Evolutionary conservation across 2,888 invertebrate species (phyloP).

Genomic region (Escarpia spicata): DNA sequence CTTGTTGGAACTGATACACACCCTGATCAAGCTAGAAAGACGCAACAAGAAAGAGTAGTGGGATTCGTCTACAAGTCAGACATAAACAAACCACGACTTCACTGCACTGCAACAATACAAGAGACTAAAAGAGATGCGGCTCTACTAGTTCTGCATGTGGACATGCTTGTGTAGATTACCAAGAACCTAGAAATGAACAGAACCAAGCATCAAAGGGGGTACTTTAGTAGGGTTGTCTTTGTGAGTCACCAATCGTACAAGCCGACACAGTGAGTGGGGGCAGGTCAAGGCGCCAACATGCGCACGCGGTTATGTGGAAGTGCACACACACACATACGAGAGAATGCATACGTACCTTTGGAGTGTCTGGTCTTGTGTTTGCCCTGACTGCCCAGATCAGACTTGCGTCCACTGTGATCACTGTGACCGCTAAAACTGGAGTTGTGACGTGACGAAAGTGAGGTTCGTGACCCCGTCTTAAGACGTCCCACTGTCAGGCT

Average conservation of each 20-base stretch:
- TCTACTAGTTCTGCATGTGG: neutral
- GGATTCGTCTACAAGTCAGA: neutral
- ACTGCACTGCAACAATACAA: neutral
- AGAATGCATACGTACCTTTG: neutral
- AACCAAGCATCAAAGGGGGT: neutral
- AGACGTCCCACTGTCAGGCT: constrained; percentile 86
- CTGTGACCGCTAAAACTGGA: constrained; percentile 49
- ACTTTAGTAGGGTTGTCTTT: neutral
- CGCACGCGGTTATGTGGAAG: neutral
- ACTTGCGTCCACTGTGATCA: neutral
- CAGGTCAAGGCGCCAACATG: neutral
- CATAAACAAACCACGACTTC: neutral
- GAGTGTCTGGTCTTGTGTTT: neutral
- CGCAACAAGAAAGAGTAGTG: neutral
- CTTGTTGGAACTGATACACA: neutral
- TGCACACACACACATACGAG: neutral
- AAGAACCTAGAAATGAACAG: constrained; percentile 3
- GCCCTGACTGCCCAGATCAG: neutral
- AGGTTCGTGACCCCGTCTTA: constrained; percentile 71
- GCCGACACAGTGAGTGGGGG: neutral
- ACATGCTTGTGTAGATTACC: neutral
- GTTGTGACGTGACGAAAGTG: constrained; percentile 55
- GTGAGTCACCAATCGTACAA: neutral
- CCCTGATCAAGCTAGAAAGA: neutral
- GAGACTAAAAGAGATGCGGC: neutral